Base-by-base conservation (phyloP, 2,113 vertebrate genomes). In the Pandion haliaetus region DNA sequence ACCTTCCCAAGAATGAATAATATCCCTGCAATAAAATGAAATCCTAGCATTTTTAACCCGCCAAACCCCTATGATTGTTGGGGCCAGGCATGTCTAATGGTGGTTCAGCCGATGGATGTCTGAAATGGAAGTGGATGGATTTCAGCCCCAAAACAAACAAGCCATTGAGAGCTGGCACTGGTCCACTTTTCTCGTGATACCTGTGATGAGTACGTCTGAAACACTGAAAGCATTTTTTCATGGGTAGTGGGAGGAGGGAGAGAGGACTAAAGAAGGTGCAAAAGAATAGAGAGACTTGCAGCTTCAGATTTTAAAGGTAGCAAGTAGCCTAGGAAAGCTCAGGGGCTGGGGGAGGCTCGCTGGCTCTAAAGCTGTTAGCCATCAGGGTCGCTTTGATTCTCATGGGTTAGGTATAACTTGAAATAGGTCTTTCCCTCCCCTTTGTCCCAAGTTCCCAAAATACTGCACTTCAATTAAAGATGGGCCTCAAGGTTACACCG, bases 11-110 rank as follows among this genome's bases (percentile, higher is more conserved):
- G 96, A 97, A 97, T 97, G 95, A 97, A 90, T 97, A 94, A 97
- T 97, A 96, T 94, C 95, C 94, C 95, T 71, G 96, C 97, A 96
- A 96, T 97, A 97, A 97, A 97, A 95, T 32, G 91, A 96, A 96
- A 96, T 97, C 95, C 96, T 95, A 96, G 95, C 96, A 31, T 96
- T 97, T 97, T 97, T 97, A 96, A 86, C 93, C 82, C 87, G 2
- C 87, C 89, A 10, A 94, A 82, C 79, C 93, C 70, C 94, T 83
- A 50, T 31, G 69, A 85, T 86, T 82, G 82, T 44, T 61, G 80
- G 21, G 82, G 74, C 65, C 59, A 62, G 71, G 63, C 95, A 72
- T 19, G 91, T 94, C 69, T 91, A 80, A 77, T 95, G 52, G 72
- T 81, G 57, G 63, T 58, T 94, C 54, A 47, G 54, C 71, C 15